A percentile compares a stretch with the other conserved stretches of the same genome.
These are phyloP conservation scores for Parnassius mnemosyne DNA, from an alignment of 2,888 invertebrate genomes.

Conservation along the genomic window DNA sequence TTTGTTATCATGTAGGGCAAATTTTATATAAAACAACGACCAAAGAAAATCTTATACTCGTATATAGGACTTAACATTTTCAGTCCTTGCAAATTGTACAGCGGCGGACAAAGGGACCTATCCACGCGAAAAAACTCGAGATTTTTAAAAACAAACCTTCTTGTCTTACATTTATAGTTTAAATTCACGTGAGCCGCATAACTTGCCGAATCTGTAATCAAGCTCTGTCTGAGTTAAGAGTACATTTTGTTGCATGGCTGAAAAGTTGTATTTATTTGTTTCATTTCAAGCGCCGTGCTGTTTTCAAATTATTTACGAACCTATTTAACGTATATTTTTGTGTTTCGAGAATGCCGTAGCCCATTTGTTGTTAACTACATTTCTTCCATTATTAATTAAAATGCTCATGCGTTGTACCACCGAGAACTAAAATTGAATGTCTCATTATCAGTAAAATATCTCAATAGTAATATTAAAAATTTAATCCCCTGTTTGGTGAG, in stretches of 20 bases:
- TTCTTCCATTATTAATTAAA: no score
- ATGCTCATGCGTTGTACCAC: no score
- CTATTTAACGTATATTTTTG: neutral
- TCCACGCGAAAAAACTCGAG: neutral
- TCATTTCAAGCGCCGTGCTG: neutral
- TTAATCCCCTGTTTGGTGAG: no score
- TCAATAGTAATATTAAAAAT: no score
- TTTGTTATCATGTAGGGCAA: no score
- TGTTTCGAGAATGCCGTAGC: neutral
- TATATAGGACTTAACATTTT: neutral
- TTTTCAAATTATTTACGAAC: constrained; percentile 4
- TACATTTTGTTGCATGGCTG: neutral
- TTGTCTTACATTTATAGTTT: neutral
- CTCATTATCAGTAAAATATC: no score
- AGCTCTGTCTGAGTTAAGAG: constrained; percentile 4
- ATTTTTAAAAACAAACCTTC: neutral
- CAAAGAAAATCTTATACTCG: neutral
- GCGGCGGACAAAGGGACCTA: neutral
- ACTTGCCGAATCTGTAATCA: neutral
- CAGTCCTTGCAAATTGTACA: neutral
- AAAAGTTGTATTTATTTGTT: constrained; percentile 11
- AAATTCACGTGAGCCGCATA: neutral
- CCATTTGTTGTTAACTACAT: no score
- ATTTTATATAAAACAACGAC: neutral
- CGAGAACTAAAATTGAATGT: no score